Evolutionary conservation across 1,140 invertebrate species (phyloP).

Genomic region (Oryzaephilus surinamensis): DNA sequence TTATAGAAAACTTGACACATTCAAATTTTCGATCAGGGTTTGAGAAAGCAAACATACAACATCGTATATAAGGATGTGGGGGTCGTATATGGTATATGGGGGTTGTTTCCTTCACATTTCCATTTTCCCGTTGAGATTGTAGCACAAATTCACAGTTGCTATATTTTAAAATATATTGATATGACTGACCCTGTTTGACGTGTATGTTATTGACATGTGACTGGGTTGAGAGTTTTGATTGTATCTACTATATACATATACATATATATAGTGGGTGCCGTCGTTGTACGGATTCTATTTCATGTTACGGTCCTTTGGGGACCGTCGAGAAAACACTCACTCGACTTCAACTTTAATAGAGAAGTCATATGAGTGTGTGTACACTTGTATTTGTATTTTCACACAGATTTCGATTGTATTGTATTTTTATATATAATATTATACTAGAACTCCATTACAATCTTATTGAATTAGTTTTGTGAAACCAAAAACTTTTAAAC

Average conservation of each 20-base stretch:
- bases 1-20: too few relatives aligned
- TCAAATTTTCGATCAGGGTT: too few relatives aligned
- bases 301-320: conserved; percentile 19
- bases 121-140: conserved; percentile 1
- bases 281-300: conserved; percentile 23
- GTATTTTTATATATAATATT: too few relatives aligned
- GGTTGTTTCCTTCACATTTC: too few relatives aligned
- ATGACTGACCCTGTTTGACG: conserved; percentile 17
- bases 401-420: too few relatives aligned
- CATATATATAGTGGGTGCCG: conserved; percentile 17
- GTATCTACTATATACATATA: conserved; percentile 20
- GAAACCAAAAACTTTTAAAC: too few relatives aligned
- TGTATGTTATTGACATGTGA: conserved; percentile 25
- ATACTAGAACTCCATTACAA: too few relatives aligned
- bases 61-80: too few relatives aligned
- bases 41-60: too few relatives aligned
- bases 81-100: too few relatives aligned
- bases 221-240: conserved; percentile 18
- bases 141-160: conserved; percentile 2
- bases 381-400: too few relatives aligned
- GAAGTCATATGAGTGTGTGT: conserved; percentile 8
- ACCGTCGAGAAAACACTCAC: conserved; percentile 8
- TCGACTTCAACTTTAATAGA: conserved; percentile 8
- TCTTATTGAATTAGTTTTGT: too few relatives aligned
- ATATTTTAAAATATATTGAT: conserved; percentile 4